phyloP scores from a whole-genome alignment of 2,113 vertebrate genomes.

The Perca flavescens region DNA sequence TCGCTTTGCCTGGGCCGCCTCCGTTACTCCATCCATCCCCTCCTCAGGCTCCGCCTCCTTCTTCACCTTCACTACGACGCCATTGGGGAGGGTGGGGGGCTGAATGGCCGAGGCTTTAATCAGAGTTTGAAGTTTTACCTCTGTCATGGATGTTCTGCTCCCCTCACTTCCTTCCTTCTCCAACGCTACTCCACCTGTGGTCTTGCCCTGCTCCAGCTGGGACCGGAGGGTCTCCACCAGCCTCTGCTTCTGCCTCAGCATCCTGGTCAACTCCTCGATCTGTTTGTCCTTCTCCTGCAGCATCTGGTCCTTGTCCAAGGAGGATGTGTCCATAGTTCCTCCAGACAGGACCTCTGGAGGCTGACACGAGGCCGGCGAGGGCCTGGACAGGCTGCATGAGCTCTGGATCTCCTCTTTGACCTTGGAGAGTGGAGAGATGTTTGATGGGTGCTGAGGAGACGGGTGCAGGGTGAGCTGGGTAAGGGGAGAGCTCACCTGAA shows the following conservation, averaged over 20 bases:
- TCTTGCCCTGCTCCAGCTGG: slow-evolving; percentile 93
- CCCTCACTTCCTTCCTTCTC: slow-evolving; percentile 62
- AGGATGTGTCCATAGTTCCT: slow-evolving; percentile 34
- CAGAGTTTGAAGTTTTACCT: slow-evolving; percentile 55
- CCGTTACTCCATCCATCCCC: slow-evolving; percentile 73
- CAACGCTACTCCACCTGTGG: slow-evolving; percentile 59
- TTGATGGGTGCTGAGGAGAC: slow-evolving; percentile 80
- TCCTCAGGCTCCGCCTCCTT: slow-evolving; percentile 78
- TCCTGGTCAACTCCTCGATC: slow-evolving; percentile 93
- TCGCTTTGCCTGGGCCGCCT: slow-evolving; percentile 67
- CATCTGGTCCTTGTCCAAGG: slow-evolving; percentile 95
- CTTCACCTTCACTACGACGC: slow-evolving; percentile 75
- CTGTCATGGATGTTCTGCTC: slow-evolving; percentile 9
- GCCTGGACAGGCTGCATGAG: slow-evolving; percentile 71
- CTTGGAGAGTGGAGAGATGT: slow-evolving; percentile 67
- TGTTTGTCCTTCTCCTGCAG: slow-evolving; percentile 98
- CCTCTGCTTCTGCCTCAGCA: slow-evolving; percentile 96
- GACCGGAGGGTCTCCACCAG: slow-evolving; percentile 93
- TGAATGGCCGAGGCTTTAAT: slow-evolving; percentile 73
- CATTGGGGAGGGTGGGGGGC: slow-evolving; percentile 66
- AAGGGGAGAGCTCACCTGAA: slow-evolving; percentile 90
- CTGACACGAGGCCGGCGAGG: slow-evolving; percentile 18
- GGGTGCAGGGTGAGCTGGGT: slow-evolving; percentile 93
- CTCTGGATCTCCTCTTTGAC: slow-evolving; percentile 89
- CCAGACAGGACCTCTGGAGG: slow-evolving; percentile 41